phyloP scores from a whole-genome alignment of 2,888 invertebrate species.

The Leptopilina myrica region DNA sequence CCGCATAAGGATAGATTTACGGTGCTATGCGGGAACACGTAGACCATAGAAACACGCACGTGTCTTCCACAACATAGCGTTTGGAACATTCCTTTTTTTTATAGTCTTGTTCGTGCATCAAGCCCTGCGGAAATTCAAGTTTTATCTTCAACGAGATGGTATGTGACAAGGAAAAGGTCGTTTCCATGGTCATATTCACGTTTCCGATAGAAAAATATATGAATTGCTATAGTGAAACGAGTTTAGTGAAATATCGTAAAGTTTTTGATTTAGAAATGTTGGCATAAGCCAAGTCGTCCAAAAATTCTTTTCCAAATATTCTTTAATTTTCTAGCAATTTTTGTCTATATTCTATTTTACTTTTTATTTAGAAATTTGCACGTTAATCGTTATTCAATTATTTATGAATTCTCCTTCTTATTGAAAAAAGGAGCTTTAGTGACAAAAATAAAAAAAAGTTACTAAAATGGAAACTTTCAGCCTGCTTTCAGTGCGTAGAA shows the following conservation, averaged over 20 bases:
- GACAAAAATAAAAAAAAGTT: too few species aligned
- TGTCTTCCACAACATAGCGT: conserved; percentile 13
- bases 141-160: conserved; percentile 16
- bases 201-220: conserved; percentile 20
- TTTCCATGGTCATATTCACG: conserved; percentile 18
- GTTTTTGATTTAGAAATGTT: background rate
- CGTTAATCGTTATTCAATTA: too few species aligned
- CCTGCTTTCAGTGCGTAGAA: too few species aligned
- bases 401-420: too few species aligned
- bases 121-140: conserved; percentile 16
- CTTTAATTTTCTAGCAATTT: too few species aligned
- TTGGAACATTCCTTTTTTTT: conserved; percentile 28
- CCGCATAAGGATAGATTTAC: conserved; percentile 23
- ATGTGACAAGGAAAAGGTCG: conserved; percentile 22
- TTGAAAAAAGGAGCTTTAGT: too few species aligned
- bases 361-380: too few species aligned
- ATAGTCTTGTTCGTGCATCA: conserved; percentile 24
- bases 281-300: background rate
- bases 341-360: too few species aligned
- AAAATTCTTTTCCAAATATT: too few species aligned
- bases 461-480: too few species aligned
- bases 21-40: conserved; percentile 36
- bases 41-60: conserved; percentile 27
- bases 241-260: background rate
- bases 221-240: background rate